Conservation (phyloP, 2,888 invertebrate species). For the Erebia aethiops region DNA sequence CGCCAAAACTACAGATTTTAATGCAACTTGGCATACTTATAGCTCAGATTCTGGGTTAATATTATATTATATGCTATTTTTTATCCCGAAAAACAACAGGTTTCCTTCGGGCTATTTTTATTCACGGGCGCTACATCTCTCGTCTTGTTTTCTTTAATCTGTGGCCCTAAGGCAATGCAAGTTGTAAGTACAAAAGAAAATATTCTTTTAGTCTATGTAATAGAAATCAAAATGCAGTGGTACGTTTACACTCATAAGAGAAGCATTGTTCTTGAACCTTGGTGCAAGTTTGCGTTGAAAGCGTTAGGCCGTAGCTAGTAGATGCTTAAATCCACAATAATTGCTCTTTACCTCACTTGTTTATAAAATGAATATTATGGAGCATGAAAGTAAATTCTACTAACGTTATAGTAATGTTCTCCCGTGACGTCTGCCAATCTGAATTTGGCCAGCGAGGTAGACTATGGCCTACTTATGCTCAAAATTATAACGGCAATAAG, state of each 20-base stretch:
- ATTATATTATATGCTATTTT: no score
- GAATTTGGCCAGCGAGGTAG: no score
- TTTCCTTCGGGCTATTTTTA: background rate
- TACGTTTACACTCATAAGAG: background rate
- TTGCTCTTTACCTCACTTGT: background rate
- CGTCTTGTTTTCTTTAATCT: constrained; percentile 3
- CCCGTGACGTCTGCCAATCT: no score
- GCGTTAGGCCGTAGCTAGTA: constrained; percentile 6
- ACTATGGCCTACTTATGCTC: no score
- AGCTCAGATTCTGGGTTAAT: no score
- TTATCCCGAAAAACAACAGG: no score
- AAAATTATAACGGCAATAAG: no score
- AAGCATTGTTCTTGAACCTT: constrained; percentile 17
- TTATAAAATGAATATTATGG: background rate
- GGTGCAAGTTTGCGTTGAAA: constrained; percentile 10
- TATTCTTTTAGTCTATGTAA: constrained; percentile 4
- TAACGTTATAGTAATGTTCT: no score
- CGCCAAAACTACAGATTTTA: no score
- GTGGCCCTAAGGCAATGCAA: background rate
- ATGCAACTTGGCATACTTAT: no score
- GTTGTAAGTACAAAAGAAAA: background rate
- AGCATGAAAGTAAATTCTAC: background rate
- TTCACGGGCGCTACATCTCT: background rate
- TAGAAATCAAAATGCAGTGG: constrained; percentile 7
- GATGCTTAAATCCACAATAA: constrained; percentile 8